These are phyloP conservation scores for Ginglymostoma cirratum DNA, from an alignment of 2,113 vertebrate genomes.

Conservation along the genomic window DNA sequence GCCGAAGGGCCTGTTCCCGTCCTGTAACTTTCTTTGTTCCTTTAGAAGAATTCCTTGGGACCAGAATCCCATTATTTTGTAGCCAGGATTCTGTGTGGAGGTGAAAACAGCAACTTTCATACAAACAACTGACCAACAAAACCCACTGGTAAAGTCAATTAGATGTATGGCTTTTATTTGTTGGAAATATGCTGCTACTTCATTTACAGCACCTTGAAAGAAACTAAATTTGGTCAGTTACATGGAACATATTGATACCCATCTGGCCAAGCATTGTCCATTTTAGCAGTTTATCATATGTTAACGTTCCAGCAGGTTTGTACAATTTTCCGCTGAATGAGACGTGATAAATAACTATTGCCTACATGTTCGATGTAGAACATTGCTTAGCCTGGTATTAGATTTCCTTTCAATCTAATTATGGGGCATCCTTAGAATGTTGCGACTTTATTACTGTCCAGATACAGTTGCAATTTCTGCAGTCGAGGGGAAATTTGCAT, in stretches of 20 bases:
- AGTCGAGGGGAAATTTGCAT: slow-evolving; percentile 12
- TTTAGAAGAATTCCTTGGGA: not conserved
- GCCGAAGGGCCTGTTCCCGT: too few relatives aligned
- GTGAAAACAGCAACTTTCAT: not conserved
- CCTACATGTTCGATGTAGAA: not conserved
- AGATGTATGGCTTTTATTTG: not conserved
- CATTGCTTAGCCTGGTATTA: not conserved
- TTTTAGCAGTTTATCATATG: not conserved
- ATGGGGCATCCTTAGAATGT: not conserved
- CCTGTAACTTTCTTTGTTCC: too few relatives aligned
- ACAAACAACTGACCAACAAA: not conserved
- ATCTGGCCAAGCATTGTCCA: not conserved
- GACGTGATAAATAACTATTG: not conserved
- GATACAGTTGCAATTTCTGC: not conserved
- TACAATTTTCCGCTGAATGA: not conserved
- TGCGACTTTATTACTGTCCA: not conserved
- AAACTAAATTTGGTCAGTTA: not conserved
- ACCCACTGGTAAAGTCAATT: not conserved
- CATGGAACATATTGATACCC: not conserved
- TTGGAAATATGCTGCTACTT: not conserved
- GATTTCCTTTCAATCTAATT: not conserved
- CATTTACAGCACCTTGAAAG: not conserved
- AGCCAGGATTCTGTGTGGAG: not conserved
- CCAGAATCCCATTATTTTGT: too few relatives aligned
- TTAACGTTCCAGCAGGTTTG: not conserved